Conservation (phyloP, 2,113 vertebrate species). For the Muscicapa adusta region DNA sequence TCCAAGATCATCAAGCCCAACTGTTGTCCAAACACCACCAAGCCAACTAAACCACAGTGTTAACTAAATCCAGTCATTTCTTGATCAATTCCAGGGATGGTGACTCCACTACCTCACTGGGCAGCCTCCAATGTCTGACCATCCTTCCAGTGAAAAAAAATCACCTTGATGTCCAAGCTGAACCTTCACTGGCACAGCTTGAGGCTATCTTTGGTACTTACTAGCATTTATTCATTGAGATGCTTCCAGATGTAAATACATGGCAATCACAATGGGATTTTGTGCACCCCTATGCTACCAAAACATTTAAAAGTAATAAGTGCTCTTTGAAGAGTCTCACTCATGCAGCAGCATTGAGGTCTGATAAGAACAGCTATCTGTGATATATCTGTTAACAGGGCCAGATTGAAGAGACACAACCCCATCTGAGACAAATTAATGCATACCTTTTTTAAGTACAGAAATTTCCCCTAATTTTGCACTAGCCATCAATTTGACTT, state of each 20-base stretch:
- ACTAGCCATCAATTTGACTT: neutral
- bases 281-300: conserved; percentile 29
- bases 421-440: neutral
- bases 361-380: neutral
- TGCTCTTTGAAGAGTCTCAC: neutral
- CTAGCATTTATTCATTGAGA: neutral
- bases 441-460: neutral
- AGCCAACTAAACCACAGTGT: neutral
- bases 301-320: conserved; percentile 22
- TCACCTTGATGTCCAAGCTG: neutral
- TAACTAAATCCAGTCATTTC: too few species aligned
- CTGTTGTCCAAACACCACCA: neutral
- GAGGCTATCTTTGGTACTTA: neutral
- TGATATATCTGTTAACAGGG: neutral
- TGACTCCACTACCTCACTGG: neutral
- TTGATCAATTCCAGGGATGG: neutral
- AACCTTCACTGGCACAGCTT: neutral
- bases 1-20: too few species aligned
- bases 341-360: conserved; percentile 30
- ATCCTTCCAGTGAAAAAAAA: neutral
- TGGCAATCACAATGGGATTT: neutral
- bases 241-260: neutral
- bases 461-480: neutral
- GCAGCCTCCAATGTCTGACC: neutral
- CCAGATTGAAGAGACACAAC: neutral